Conservation (phyloP, 2,113 vertebrate genomes). For the Symphodus melops region DNA sequence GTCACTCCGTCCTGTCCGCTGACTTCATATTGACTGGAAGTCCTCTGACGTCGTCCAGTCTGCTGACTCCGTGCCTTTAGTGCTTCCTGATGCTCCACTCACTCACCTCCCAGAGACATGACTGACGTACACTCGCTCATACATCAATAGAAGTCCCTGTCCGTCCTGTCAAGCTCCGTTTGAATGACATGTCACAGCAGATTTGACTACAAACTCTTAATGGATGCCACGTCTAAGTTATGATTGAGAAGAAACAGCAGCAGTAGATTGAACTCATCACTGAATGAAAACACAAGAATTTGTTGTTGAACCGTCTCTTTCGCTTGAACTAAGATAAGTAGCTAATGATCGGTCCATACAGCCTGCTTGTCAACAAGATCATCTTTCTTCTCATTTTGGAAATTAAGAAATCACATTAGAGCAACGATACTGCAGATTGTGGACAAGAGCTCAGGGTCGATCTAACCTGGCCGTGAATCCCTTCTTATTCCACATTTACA, state of each 20-base stretch:
- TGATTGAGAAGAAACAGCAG: neutral
- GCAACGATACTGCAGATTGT: no score
- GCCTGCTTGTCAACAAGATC: no score
- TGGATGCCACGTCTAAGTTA: neutral
- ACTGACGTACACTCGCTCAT: neutral
- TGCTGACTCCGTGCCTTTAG: neutral
- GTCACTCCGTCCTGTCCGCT: constrained; percentile 23
- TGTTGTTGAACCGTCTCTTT: no score
- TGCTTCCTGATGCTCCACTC: neutral
- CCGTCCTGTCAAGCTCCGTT: neutral
- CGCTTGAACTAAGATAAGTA: no score
- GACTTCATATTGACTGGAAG: constrained; percentile 15
- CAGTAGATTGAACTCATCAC: neutral
- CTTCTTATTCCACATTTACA: no score
- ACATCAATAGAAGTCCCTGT: neutral
- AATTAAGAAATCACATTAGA: no score
- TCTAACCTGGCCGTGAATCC: no score
- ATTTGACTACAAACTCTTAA: neutral
- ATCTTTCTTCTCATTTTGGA: no score
- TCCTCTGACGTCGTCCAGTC: neutral
- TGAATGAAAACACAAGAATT: no score
- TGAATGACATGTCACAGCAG: constrained; percentile 4
- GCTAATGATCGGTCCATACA: no score
- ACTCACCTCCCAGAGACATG: neutral
- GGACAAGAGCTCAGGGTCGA: no score